Base-by-base conservation (phyloP, 2,113 vertebrate genomes). In the Chloropsis cyanopogon region DNA sequence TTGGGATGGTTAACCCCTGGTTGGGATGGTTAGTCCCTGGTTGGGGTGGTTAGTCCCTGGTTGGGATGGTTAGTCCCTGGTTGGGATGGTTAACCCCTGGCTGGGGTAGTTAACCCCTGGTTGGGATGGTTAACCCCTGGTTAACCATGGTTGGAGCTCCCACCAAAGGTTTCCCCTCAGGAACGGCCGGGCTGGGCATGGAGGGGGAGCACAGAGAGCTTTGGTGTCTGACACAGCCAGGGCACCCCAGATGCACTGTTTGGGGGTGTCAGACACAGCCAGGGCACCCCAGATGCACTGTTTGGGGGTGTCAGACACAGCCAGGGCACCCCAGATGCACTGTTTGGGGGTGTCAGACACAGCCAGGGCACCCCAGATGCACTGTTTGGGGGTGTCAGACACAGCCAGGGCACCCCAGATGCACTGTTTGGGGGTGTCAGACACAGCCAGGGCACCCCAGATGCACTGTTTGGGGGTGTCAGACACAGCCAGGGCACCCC, bases 231-330 rank as follows among this genome's bases (percentile, higher is more conserved):
- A 20, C 65, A 25, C 24, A 21, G 59, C 29, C 75, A 1, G 59
- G 23, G 35, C 33, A 3, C 47, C 0, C 2, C 12, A 31, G 42
- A 42, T 22, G 19, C 70, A 18, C 2, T 0, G 1, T 33, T 2
- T 25, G 44, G 21, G 15, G 15, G 44, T 16, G 71, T 60, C 12
- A 46, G 85, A 23, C 39, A 10, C 19, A 21, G 59, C 29, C 75
- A 1, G 39, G 39, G 35, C 33, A 3, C 47, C 0, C 2, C 12
- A 31, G 42, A 42, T 22, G 19, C 70, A 18, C 2, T 0, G 1
- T 33, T 2, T 25, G 44, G 21, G 15, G 15, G 44, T 16, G 71
- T 60, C 12, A 46, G 85, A 23, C 39, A 10, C 19, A 21, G 59
- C 29, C 75, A 1, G 57, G 29, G 39, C 31, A 3, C 25, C 0